Conservation (phyloP, 2,888 invertebrate species). For the Neocrepidodera transversa region DNA sequence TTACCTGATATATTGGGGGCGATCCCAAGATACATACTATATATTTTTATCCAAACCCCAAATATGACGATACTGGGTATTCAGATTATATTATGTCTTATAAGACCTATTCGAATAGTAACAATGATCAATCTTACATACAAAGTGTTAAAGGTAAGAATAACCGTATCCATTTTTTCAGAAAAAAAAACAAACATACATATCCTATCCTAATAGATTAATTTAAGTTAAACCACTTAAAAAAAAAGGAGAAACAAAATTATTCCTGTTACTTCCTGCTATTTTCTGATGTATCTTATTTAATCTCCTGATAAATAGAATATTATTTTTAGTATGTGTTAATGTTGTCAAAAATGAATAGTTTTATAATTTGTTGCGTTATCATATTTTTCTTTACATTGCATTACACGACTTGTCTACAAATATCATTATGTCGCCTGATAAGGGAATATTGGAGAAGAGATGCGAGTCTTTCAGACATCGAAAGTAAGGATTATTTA, state of each 20-base stretch:
- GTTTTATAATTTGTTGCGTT: slow-evolving; percentile 2
- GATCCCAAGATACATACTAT: slow-evolving; percentile 16
- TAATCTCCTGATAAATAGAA: too few species aligned
- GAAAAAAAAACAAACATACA: too few species aligned
- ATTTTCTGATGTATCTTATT: too few species aligned
- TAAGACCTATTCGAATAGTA: slow-evolving; percentile 8
- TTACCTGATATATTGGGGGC: slow-evolving; percentile 13
- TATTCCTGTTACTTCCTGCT: too few species aligned
- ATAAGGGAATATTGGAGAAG: slow-evolving; percentile 1
- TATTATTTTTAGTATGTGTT: slow-evolving; percentile 18
- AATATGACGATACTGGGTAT: neutral
- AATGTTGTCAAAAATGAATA: slow-evolving; percentile 2
- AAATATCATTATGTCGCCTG: slow-evolving; percentile 7
- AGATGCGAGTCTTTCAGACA: neutral
- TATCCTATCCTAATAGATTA: too few species aligned
- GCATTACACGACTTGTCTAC: slow-evolving; percentile 10
- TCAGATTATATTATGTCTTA: slow-evolving; percentile 4
- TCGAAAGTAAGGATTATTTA: neutral
- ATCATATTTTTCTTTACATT: slow-evolving; percentile 1
- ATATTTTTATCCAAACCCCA: neutral
- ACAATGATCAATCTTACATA: slow-evolving; percentile 8
- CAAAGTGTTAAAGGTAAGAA: slow-evolving; percentile 14
- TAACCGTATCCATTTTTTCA: too few species aligned
- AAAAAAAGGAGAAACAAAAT: too few species aligned
- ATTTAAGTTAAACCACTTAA: too few species aligned